phyloP scores from a whole-genome alignment of 2,113 vertebrate species.

The Pholis gunnellus region DNA sequence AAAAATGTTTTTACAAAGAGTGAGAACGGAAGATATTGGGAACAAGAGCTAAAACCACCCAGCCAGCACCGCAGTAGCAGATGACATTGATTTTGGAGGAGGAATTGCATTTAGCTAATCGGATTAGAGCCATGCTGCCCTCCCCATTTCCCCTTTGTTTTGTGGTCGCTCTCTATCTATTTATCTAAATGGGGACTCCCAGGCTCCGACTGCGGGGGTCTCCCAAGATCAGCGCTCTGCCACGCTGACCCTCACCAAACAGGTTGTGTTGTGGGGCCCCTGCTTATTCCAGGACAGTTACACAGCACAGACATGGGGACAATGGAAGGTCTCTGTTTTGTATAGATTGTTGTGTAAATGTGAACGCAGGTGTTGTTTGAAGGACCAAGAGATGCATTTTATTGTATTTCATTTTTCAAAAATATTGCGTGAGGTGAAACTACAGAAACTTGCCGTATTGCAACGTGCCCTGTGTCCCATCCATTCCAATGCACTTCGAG shows the following conservation, averaged over 20 bases:
- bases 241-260: conserved; percentile 26
- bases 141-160: conserved; percentile 81
- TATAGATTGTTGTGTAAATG: neutral
- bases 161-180: conserved; percentile 79
- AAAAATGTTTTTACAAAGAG: conserved; percentile 45
- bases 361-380: neutral
- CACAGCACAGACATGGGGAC: neutral
- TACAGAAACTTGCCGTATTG: neutral
- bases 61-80: conserved; percentile 61
- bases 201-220: conserved; percentile 58
- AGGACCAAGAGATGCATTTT: neutral
- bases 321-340: neutral
- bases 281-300: conserved; percentile 40
- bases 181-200: conserved; percentile 78
- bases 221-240: conserved; percentile 43
- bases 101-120: conserved; percentile 84
- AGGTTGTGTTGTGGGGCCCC: conserved; percentile 18
- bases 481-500: conserved; percentile 25
- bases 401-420: neutral
- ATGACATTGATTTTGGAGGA: conserved; percentile 82
- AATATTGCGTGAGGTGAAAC: neutral
- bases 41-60: conserved; percentile 34
- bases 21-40: conserved; percentile 38
- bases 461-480: neutral
- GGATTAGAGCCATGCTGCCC: conserved; percentile 76